These are phyloP conservation scores for Orthochromis malagaraziensis DNA, from an alignment of 2,113 vertebrate genomes.

Conservation along the genomic window DNA sequence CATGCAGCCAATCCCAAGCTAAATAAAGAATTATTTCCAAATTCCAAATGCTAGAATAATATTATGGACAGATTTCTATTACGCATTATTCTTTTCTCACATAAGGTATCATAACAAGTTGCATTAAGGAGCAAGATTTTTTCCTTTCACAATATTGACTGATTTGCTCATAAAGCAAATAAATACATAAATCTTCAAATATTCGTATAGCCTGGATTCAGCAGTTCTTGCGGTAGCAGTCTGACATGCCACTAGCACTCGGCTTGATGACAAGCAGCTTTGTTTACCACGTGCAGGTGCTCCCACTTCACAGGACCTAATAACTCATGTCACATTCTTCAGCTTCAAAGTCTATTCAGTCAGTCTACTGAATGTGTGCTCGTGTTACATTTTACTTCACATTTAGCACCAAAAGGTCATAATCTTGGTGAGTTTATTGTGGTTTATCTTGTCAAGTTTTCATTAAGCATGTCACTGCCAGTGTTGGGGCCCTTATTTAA, in stretches of 20 bases:
- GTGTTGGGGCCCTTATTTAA: background rate
- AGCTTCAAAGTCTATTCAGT: background rate
- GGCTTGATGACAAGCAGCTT: background rate
- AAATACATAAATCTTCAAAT: background rate
- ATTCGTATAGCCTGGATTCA: background rate
- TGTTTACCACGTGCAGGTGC: background rate
- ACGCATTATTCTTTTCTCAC: background rate
- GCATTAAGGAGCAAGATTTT: background rate
- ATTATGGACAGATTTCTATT: background rate
- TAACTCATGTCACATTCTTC: background rate
- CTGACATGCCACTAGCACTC: background rate
- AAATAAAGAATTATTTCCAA: background rate
- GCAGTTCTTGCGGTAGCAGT: background rate
- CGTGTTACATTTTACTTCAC: background rate
- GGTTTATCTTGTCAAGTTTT: background rate
- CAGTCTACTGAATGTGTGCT: background rate
- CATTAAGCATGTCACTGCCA: background rate
- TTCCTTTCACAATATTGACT: background rate
- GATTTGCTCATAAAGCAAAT: background rate
- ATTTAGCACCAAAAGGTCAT: slow-evolving; percentile 27
- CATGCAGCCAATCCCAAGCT: background rate
- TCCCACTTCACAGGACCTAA: background rate
- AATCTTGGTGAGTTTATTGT: background rate
- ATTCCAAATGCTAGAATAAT: background rate
- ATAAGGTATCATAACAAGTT: background rate